phyloP scores from a whole-genome alignment of 2,113 vertebrate species.

The Furnarius figulus region DNA sequence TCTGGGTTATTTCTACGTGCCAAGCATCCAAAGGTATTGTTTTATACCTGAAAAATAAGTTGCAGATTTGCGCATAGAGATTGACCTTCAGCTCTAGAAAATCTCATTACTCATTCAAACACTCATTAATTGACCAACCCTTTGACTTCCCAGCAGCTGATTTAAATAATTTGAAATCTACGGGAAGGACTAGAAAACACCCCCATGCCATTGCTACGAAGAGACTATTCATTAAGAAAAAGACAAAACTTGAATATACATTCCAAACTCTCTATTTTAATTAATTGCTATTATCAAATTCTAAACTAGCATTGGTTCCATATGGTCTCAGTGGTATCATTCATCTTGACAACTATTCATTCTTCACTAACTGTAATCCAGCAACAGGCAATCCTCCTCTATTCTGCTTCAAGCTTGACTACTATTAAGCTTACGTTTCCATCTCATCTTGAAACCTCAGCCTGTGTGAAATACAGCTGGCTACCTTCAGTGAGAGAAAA shows the following conservation, averaged over 20 bases:
- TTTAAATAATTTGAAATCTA: not conserved
- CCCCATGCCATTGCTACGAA: not conserved
- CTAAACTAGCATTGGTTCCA: not conserved
- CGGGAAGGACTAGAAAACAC: not conserved
- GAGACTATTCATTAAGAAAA: not conserved
- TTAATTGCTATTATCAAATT: not conserved
- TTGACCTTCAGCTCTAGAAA: not conserved
- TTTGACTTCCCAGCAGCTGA: not conserved
- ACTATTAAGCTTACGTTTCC: not conserved
- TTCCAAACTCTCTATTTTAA: not conserved
- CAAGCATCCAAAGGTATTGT: constrained; percentile 90
- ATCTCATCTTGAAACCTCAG: not conserved
- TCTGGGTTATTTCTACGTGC: constrained; percentile 82
- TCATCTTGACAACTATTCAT: not conserved
- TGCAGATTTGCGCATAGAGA: not conserved
- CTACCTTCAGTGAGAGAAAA: not conserved
- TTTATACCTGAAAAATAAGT: constrained; percentile 78
- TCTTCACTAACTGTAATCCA: not conserved
- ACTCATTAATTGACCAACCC: not conserved
- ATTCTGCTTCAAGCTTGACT: not conserved
- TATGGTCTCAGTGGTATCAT: rapidly evolving
- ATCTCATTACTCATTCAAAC: not conserved
- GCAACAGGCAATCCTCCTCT: not conserved
- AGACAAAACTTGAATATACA: not conserved
- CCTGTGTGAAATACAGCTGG: not conserved